Base-by-base conservation (phyloP, 2,888 invertebrate species). In the Ommatoiulus sabulosus region DNA sequence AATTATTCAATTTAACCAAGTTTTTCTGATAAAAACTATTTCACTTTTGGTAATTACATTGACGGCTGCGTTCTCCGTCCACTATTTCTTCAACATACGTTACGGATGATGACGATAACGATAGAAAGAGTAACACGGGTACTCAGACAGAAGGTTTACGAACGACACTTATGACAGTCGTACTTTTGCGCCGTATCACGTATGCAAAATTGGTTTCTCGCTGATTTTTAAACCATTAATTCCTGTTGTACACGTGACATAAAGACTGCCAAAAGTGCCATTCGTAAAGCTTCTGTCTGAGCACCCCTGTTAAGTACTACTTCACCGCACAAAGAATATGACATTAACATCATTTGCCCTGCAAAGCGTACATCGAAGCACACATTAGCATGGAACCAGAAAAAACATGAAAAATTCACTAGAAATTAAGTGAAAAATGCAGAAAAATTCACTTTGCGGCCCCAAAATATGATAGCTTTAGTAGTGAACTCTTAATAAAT, bases 381-480 rank as follows among this genome's bases (percentile, higher is more conserved):
- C 63, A 63, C 63, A 46, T 17, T n/a, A n/a, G 63, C 63, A 63
- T 63, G 63, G 63, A 63, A 63, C 17, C 63, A 63, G 3, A n/a
- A 17, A n/a, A n/a, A n/a, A n/a, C n/a, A n/a, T n/a, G n/a, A n/a
- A n/a, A n/a, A n/a, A n/a, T n/a, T n/a, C n/a, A n/a, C n/a, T n/a
- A n/a, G n/a, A n/a, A 63, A n/a, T 63, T 63, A n/a, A n/a, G n/a
- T 63, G 63, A n/a, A 63, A n/a, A 63, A n/a, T 63, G 52, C n/a
- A 63, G 63, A 10, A 63, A 63, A 63, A 63, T 63, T 63, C 63
- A 63, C 6, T 52, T 63, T 63, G 17, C n/a, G 63, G 5, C n/a
- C n/a, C 63, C n/a, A n/a, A n/a, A n/a, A 63, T 63, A 63, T n/a
- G 63, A 63, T n/a, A 63, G 63, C 63, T 63, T 63, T n/a, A 63